Evolutionary conservation across 2,113 vertebrate species (phyloP), one percentile per base, ranked within the genome.

Genomic region (Bos taurus): DNA sequence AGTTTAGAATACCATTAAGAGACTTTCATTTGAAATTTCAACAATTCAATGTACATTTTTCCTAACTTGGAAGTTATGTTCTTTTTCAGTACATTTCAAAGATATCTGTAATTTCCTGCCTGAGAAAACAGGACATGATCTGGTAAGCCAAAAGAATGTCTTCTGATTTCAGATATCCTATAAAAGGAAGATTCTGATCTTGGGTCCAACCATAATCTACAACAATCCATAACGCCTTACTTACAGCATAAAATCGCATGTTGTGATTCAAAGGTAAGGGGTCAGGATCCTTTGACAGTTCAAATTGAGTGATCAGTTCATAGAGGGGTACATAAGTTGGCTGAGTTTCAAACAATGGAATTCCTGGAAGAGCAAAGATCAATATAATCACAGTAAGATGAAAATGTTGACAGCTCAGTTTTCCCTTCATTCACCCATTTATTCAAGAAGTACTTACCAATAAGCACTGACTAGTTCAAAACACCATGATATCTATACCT

Each of bases 171-270:
- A 87, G 54, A 71, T 88, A 93, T 93, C 5, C 28, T 89, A 93
- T 23, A 54, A 94, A 36, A 85, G 52, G 57, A 95, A 93, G 26
- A 77, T 13, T 91, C 30, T 93, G 9, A 92, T 84, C 46, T 82
- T 83, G 33, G 28, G 46, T 90, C 80, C 36, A 94, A 84, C 84
- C 1, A 84, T 50, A 92, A 96, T 43, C 40, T 82, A 48, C 3
- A 93, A 33, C n/a, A 94, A 71, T 92, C 28, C 26, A 88, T 2
- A 67, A 12, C 7, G 46, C 23, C 28, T 97, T 81, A 99, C 99
- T 99, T 98, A 99, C 99, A 54, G 99, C 99, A 86, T 99, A 99
- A 99, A 99, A 99, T 96, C 99, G 99, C 99, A 99, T 99, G 96
- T 99, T 99, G 98, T 99, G 99, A 98, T 98, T 95, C 98, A 99